Percentiles rank a stretch among this genome's conserved stretches.
Conservation (phyloP, 37 sponge, comb jelly and placozoan species). For the Beroe ovata region DNA sequence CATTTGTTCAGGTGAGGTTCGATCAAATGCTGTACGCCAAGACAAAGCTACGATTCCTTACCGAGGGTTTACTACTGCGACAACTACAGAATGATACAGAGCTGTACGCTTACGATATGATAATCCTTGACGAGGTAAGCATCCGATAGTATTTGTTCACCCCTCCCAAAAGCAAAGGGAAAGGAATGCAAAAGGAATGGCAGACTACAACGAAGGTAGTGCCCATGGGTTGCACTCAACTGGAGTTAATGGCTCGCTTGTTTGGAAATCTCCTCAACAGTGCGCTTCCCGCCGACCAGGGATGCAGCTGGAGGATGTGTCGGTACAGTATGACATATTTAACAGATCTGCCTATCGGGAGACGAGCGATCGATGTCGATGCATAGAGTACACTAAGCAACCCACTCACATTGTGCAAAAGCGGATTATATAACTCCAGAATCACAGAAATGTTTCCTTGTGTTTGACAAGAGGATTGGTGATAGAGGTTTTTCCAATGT, state of each 20-base stretch:
- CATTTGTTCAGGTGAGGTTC: conserved; percentile 43
- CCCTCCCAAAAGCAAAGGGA: too few species aligned
- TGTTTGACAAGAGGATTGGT: too few species aligned
- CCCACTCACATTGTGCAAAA: background rate
- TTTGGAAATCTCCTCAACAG: conserved; percentile 7
- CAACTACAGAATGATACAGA: conserved; percentile 78
- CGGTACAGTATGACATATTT: conserved; percentile 16
- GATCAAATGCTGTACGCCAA: conserved; percentile 59
- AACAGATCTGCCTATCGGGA: conserved; percentile 43
- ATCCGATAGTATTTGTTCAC: too few species aligned
- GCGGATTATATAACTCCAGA: background rate
- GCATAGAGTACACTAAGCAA: conserved; percentile 45
- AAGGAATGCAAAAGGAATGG: conserved; percentile 57
- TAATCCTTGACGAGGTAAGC: conserved; percentile 85
- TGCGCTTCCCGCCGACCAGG: background rate
- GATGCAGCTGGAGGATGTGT: conserved; percentile 6
- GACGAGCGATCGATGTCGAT: conserved; percentile 44
- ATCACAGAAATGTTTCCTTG: background rate
- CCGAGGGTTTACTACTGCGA: conserved; percentile 90
- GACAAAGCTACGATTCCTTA: conserved; percentile 86
- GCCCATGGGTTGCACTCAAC: conserved; percentile 26
- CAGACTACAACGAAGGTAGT: conserved; percentile 1
- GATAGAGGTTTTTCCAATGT: too few species aligned
- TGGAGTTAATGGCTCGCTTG: background rate
- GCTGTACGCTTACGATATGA: conserved; percentile 81